phyloP scores from a whole-genome alignment of 2,888 invertebrate genomes.

The Agrotis exclamationis region DNA sequence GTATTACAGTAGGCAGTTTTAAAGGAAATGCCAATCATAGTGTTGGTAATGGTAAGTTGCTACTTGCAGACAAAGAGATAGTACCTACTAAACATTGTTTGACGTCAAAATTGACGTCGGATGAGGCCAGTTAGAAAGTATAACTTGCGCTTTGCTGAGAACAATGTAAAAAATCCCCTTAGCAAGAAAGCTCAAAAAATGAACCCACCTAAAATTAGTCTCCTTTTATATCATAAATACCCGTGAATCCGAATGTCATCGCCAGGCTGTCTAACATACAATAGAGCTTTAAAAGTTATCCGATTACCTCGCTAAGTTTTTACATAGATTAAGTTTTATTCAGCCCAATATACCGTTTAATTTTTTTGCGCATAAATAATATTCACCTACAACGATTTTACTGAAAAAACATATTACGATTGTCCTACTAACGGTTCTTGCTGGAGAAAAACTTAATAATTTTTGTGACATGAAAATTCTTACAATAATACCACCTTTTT shows the following conservation, averaged over 20 bases:
- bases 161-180: too few species aligned
- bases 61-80: slow-evolving; percentile 1
- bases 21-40: slow-evolving; percentile 30
- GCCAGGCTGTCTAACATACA: slow-evolving; percentile 1
- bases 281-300: slow-evolving; percentile 18
- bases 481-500: slow-evolving; percentile 37
- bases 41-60: not conserved
- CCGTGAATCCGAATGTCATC: not conserved
- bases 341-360: slow-evolving; percentile 28
- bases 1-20: slow-evolving; percentile 16
- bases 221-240: not conserved
- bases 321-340: slow-evolving; percentile 43
- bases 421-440: slow-evolving; percentile 29
- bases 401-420: slow-evolving; percentile 37
- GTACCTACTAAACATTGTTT: not conserved
- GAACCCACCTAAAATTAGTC: not conserved
- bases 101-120: not conserved
- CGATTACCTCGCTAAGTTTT: slow-evolving; percentile 32
- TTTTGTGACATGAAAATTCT: slow-evolving; percentile 32
- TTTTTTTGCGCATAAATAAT: slow-evolving; percentile 38
- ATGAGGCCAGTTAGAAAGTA: not conserved
- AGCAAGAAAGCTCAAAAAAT: too few species aligned
- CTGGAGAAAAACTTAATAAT: slow-evolving; percentile 42
- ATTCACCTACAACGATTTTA: slow-evolving; percentile 29
- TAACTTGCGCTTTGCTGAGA: not conserved